A percentile compares a stretch with the other conserved stretches of the same genome.
phyloP scores from a whole-genome alignment of 2,888 invertebrate species.

The Xanthorhoe spadicearia region DNA sequence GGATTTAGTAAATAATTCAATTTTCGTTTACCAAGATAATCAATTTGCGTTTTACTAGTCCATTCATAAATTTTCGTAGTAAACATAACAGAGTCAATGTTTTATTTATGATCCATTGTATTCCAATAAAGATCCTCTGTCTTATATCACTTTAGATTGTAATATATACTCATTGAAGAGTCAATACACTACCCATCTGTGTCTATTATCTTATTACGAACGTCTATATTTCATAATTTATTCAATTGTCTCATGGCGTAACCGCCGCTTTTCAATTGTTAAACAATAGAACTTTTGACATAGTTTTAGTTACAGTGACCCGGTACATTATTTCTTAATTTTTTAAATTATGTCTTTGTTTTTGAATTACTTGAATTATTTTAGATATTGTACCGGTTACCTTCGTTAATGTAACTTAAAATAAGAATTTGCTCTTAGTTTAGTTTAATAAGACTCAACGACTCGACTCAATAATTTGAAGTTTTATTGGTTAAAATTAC shows the following conservation, averaged over 20 bases:
- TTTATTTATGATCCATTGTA: conserved; percentile 6
- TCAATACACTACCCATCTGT: conserved; percentile 28
- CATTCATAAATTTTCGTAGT: not conserved
- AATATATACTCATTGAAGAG: conserved; percentile 27
- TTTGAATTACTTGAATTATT: too few relatives aligned
- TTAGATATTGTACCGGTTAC: too few relatives aligned
- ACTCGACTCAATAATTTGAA: too few relatives aligned
- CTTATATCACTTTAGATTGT: conserved; percentile 18
- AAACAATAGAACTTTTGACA: conserved; percentile 2
- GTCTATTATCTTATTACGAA: conserved; percentile 30
- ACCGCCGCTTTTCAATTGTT: conserved; percentile 39
- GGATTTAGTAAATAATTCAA: too few relatives aligned
- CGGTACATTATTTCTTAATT: too few relatives aligned
- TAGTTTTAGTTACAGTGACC: not conserved
- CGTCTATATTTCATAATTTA: conserved; percentile 45
- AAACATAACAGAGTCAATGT: not conserved
- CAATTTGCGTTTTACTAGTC: not conserved
- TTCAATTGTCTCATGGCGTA: conserved; percentile 43
- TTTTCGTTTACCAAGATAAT: too few relatives aligned
- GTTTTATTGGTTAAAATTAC: too few relatives aligned
- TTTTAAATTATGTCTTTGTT: too few relatives aligned
- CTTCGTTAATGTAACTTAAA: too few relatives aligned
- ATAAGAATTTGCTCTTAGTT: too few relatives aligned
- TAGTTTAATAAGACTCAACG: too few relatives aligned
- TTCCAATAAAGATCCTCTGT: conserved; percentile 10